A percentile compares a stretch with the other conserved stretches of the same genome.
phyloP scores from a whole-genome alignment of 1,140 invertebrate genomes.

The Aphidius ervi region DNA sequence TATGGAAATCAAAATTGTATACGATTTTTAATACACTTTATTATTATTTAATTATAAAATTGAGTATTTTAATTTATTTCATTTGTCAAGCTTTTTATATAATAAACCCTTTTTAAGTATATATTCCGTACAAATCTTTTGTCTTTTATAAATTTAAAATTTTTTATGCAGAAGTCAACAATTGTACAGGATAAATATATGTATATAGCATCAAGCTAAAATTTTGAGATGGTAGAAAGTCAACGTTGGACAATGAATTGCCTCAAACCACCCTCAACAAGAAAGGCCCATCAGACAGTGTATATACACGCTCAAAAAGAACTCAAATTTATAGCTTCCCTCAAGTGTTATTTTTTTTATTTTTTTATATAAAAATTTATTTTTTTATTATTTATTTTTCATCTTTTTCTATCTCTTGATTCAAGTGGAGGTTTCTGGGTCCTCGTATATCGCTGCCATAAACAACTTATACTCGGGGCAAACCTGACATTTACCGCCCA shows the following conservation, averaged over 20 bases:
- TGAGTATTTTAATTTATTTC: slow-evolving; percentile 8
- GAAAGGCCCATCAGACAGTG: neutral
- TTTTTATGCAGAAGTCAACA: no score
- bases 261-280: slow-evolving; percentile 21
- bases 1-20: slow-evolving; percentile 51
- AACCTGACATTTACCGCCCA: slow-evolving; percentile 35
- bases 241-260: slow-evolving; percentile 9
- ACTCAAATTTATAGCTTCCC: slow-evolving; percentile 17
- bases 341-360: slow-evolving; percentile 12
- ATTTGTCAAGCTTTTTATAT: neutral
- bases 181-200: neutral
- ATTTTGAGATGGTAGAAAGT: neutral
- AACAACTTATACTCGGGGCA: slow-evolving; percentile 38
- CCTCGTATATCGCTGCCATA: slow-evolving; percentile 36
- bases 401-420: slow-evolving; percentile 23
- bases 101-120: slow-evolving; percentile 1
- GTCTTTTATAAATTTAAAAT: neutral
- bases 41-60: slow-evolving; percentile 45
- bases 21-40: slow-evolving; percentile 53
- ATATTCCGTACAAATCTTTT: slow-evolving; percentile 2
- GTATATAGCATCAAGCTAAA: neutral
- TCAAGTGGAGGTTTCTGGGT: slow-evolving; percentile 36
- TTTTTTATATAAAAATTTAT: no score
- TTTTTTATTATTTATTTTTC: slow-evolving; percentile 1
- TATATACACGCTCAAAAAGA: neutral